phyloP scores from a whole-genome alignment of 2,797 vertebrate species.

The Propithecus perrieri region DNA sequence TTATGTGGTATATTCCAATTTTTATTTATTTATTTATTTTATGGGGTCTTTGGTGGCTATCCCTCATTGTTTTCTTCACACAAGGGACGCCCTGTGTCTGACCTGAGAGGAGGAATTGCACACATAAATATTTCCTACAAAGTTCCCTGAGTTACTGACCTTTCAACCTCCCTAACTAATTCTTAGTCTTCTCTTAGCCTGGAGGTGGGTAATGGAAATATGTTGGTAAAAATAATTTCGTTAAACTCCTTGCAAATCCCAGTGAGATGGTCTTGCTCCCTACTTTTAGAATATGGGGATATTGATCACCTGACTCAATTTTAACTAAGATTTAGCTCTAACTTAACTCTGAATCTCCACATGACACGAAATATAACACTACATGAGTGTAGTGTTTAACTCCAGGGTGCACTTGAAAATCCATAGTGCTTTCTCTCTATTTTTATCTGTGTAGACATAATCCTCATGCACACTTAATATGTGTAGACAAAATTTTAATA shows the following conservation, averaged over 20 bases:
- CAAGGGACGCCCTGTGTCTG: background rate
- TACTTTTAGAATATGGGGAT: background rate
- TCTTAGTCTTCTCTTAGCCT: background rate
- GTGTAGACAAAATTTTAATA: background rate
- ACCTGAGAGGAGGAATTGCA: background rate
- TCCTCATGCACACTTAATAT: background rate
- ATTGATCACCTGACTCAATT: background rate
- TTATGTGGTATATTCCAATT: background rate
- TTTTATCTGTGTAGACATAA: background rate
- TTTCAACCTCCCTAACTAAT: background rate
- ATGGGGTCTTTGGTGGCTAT: background rate
- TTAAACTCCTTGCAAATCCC: background rate
- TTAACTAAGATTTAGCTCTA: background rate
- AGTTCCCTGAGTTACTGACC: background rate
- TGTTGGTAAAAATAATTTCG: background rate
- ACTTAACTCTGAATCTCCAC: background rate
- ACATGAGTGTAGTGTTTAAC: background rate
- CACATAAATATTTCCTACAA: background rate
- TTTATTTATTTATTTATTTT: background rate
- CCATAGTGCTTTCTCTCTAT: background rate
- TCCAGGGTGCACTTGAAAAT: background rate
- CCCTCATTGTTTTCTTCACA: background rate
- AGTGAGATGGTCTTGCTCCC: background rate
- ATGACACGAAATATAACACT: background rate
- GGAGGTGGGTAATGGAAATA: background rate